Evolutionary conservation across 2,797 vertebrate species (phyloP).

Genomic region (Microtus obscurus): DNA sequence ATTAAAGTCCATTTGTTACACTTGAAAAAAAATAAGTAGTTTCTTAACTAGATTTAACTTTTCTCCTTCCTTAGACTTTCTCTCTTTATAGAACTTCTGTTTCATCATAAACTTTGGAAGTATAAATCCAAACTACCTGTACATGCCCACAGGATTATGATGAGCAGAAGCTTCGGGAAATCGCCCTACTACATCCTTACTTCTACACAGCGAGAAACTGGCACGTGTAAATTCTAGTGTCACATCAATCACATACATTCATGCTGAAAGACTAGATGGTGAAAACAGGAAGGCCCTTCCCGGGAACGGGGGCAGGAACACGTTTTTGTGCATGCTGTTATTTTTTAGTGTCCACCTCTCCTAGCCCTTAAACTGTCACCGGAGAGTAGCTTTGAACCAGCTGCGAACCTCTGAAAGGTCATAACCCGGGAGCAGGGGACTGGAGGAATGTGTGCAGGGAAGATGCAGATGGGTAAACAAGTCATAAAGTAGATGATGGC

Average conservation of each 20-base stretch:
- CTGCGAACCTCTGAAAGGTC: conserved; percentile 69
- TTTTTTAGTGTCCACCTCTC: conserved; percentile 65
- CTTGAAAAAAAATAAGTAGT: not conserved
- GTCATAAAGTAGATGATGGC: conserved; percentile 60
- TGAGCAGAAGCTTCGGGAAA: conserved; percentile 43
- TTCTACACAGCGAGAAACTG: conserved; percentile 32
- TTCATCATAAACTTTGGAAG: conserved; percentile 52
- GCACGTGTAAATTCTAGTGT: conserved; percentile 9
- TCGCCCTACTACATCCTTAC: not conserved
- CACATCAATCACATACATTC: not conserved
- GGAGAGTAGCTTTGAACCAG: conserved; percentile 75
- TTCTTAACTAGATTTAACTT: conserved; percentile 51
- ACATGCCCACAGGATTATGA: not conserved
- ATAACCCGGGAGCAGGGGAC: conserved; percentile 58
- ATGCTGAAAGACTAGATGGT: not conserved
- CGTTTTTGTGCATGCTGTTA: conserved; percentile 19
- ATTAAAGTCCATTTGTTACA: conserved; percentile 4
- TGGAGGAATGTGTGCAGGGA: conserved; percentile 43
- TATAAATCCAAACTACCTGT: conserved; percentile 49
- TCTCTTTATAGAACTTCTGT: conserved; percentile 25
- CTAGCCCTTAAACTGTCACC: conserved; percentile 70
- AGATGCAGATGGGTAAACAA: conserved; percentile 78
- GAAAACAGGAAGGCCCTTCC: not conserved
- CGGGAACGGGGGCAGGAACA: not conserved
- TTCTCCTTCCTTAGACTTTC: conserved; percentile 4